Evolutionary conservation across 2,113 vertebrate genomes (phyloP).

Genomic region (Centropus bengalensis): DNA sequence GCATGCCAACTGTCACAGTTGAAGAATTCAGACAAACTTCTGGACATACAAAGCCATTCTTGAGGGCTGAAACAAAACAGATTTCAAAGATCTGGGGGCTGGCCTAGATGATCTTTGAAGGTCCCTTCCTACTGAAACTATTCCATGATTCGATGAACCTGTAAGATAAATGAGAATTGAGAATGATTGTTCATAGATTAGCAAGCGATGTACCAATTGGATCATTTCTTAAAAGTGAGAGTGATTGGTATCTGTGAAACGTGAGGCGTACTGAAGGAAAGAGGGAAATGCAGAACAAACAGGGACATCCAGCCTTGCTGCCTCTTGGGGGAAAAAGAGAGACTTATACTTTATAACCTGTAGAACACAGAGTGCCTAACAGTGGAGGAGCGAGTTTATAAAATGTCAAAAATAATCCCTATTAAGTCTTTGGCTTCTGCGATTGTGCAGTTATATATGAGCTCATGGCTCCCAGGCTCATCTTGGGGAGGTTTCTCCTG

Average conservation of each 20-base stretch:
- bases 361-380: background rate
- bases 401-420: background rate
- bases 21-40: background rate
- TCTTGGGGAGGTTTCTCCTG: background rate
- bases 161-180: background rate
- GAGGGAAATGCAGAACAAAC: background rate
- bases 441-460: background rate
- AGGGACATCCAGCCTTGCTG: background rate
- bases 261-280: background rate
- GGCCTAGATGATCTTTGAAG: background rate
- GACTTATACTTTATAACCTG: background rate
- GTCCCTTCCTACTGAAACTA: background rate
- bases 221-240: background rate
- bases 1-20: background rate
- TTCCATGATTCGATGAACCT: background rate
- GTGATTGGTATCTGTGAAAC: background rate
- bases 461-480: background rate
- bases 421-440: background rate
- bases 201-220: background rate
- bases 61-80: background rate
- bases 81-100: background rate
- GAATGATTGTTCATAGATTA: background rate
- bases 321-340: background rate
- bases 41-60: background rate
- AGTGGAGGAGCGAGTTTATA: background rate